phyloP scores from a whole-genome alignment of 2,113 vertebrate genomes.

The Microcebus murinus region DNA sequence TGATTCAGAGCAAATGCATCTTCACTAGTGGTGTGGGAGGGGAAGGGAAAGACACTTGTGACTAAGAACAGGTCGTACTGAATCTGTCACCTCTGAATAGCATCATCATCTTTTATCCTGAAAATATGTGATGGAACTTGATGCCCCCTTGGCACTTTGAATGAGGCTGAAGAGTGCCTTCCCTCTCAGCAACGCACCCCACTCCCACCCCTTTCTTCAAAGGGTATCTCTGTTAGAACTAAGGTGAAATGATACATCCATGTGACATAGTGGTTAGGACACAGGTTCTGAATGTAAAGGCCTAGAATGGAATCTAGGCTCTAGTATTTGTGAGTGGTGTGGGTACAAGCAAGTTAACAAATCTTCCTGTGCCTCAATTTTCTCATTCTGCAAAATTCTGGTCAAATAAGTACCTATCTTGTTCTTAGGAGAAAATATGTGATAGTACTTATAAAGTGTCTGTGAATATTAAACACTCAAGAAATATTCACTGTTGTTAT shows the following conservation, averaged over 20 bases:
- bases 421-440: background rate
- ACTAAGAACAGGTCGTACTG: background rate
- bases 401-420: background rate
- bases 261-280: background rate
- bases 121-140: background rate
- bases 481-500: background rate
- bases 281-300: background rate
- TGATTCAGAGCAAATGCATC: slow-evolving; percentile 46
- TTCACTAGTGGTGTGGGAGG: background rate
- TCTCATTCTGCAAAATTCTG: background rate
- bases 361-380: background rate
- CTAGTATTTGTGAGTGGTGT: background rate
- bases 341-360: background rate
- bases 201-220: background rate
- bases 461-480: background rate
- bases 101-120: background rate
- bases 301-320: background rate
- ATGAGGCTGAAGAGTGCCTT: background rate
- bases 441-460: background rate
- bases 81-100: background rate
- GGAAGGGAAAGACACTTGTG: background rate
- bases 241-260: background rate
- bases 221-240: background rate
- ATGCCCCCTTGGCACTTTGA: background rate
- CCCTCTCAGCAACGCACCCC: background rate